phyloP scores from a whole-genome alignment of 1,140 invertebrate genomes.

The Macrotrachela quadricornifera region DNA sequence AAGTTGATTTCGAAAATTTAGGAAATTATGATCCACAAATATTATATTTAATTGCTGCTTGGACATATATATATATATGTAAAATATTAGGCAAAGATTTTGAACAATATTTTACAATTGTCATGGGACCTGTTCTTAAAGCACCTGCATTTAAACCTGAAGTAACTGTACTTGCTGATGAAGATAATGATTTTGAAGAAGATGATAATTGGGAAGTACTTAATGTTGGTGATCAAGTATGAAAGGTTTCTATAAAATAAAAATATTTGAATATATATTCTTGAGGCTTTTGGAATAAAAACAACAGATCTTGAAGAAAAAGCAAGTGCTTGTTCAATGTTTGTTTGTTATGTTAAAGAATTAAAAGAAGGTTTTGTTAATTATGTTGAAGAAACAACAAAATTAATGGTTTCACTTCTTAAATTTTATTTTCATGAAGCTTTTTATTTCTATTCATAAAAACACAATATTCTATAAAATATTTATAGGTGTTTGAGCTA shows the following conservation, averaged over 20 bases:
- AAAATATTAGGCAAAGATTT: constrained; percentile 85
- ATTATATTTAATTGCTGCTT: constrained; percentile 80
- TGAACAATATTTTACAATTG: constrained; percentile 80
- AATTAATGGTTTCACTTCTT: constrained; percentile 71
- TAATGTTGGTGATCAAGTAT: constrained; percentile 65
- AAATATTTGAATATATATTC: too few species aligned
- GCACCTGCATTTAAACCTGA: constrained; percentile 89
- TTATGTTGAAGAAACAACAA: constrained; percentile 78
- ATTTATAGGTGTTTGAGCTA: constrained; percentile 20
- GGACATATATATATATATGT: constrained; percentile 87
- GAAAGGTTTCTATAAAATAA: neutral
- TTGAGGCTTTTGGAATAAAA: constrained; percentile 34
- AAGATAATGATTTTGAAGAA: constrained; percentile 49
- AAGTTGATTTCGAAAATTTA: constrained; percentile 37
- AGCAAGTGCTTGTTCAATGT: constrained; percentile 93
- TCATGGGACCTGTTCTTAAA: constrained; percentile 85
- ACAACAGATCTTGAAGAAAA: constrained; percentile 78
- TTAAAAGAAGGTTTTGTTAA: constrained; percentile 82
- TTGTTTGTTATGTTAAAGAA: constrained; percentile 91
- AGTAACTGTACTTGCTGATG: constrained; percentile 65
- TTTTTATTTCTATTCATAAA: too few species aligned
- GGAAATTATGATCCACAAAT: constrained; percentile 89
- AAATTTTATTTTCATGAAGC: constrained; percentile 97
- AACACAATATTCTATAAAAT: too few species aligned
- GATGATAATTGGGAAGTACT: constrained; percentile 95